A percentile compares a stretch with the other conserved stretches of the same genome.
These are phyloP conservation scores for Eubasilissa splendida DNA, from an alignment of 2,888 invertebrate species.

Conservation along the genomic window DNA sequence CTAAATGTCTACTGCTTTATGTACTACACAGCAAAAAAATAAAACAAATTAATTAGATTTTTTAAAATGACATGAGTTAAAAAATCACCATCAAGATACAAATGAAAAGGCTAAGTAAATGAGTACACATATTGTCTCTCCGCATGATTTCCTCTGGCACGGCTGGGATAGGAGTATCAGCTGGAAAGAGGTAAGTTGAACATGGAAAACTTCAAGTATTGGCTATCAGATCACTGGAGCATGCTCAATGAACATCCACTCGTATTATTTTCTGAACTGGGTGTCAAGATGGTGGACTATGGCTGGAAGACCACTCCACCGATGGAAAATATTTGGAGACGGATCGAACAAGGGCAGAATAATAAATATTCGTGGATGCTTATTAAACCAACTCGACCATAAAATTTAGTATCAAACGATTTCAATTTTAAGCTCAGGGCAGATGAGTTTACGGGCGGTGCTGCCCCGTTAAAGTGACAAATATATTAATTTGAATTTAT, in stretches of 20 bases:
- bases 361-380: constrained; percentile 42
- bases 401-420: constrained; percentile 32
- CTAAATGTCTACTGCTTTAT: too few relatives aligned
- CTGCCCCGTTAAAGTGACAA: constrained; percentile 47
- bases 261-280: constrained; percentile 13
- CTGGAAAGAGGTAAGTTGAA: constrained; percentile 57
- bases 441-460: constrained; percentile 55
- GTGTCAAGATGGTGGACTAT: background rate
- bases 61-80: too few relatives aligned
- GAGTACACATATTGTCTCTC: constrained; percentile 33
- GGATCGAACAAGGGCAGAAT: constrained; percentile 23
- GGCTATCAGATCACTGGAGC: constrained; percentile 2
- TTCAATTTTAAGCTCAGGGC: constrained; percentile 28
- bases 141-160: constrained; percentile 58
- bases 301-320: background rate
- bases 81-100: constrained; percentile 9
- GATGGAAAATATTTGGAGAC: constrained; percentile 30
- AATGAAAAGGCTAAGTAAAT: background rate
- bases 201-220: constrained; percentile 39
- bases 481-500: constrained; percentile 28
- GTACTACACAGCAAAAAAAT: too few relatives aligned
- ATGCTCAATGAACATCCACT: constrained; percentile 43
- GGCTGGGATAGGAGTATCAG: constrained; percentile 57
- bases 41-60: too few relatives aligned
- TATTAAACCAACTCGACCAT: constrained; percentile 29